These are phyloP conservation scores for Diglossa brunneiventris DNA, from an alignment of 2,113 vertebrate species.

Conservation along the genomic window DNA sequence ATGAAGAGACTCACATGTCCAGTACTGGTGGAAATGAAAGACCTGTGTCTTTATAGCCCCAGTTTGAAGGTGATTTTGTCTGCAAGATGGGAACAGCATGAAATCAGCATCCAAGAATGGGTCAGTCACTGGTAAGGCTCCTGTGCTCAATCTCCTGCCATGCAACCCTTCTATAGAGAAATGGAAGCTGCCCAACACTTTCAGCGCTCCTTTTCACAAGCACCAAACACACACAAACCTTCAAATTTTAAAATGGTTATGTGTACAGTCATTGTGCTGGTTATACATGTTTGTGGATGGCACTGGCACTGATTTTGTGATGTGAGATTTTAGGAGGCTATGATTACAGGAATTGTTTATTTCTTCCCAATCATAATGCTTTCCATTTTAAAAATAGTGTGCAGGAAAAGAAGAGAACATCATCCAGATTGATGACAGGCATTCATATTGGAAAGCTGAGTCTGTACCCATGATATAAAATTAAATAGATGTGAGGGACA, in stretches of 20 bases:
- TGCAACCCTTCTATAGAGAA: not conserved
- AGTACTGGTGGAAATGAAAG: not conserved
- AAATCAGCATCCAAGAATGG: not conserved
- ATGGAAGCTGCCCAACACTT: not conserved
- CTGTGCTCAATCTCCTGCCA: fast-evolving
- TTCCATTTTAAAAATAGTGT: not conserved
- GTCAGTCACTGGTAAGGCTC: not conserved
- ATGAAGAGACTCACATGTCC: not conserved
- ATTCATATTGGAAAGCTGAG: not conserved
- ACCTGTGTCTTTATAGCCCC: fast-evolving
- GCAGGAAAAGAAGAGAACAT: not conserved
- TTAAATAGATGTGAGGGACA: not conserved
- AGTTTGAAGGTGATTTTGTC: not conserved
- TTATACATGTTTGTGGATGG: not conserved
- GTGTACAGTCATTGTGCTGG: not conserved
- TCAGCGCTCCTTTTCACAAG: not conserved
- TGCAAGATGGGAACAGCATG: not conserved
- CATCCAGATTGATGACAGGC: not conserved
- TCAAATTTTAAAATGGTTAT: not conserved
- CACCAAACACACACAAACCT: not conserved
- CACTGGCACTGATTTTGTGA: not conserved
- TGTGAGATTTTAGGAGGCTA: not conserved
- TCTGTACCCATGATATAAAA: not conserved
- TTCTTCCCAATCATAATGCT: not conserved
- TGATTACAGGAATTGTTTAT: not conserved